Evolutionary conservation across 2,888 invertebrate species (phyloP).

Genomic region (Orthonychiurus folsomi): DNA sequence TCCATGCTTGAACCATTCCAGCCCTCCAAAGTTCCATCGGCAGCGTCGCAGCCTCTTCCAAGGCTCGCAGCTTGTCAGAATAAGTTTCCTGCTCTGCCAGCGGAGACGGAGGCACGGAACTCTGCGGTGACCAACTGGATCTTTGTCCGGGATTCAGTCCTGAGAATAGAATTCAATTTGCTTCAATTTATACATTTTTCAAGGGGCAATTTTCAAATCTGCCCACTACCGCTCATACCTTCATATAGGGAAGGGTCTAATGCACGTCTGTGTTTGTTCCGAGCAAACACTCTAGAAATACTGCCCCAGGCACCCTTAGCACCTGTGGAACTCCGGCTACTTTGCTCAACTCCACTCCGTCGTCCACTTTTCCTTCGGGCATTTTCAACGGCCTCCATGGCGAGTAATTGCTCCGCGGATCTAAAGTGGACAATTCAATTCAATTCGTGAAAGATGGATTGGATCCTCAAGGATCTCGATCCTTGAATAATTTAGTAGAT

Average conservation of each 20-base stretch:
- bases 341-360: slow-evolving; percentile 14
- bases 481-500: neutral
- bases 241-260: slow-evolving; percentile 57
- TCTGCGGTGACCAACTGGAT: slow-evolving; percentile 40
- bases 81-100: slow-evolving; percentile 59
- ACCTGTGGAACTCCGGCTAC: slow-evolving; percentile 23
- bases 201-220: neutral
- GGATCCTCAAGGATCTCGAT: neutral
- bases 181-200: neutral
- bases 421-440: too few species aligned
- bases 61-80: slow-evolving; percentile 63
- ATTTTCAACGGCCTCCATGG: slow-evolving; percentile 50
- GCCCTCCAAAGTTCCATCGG: slow-evolving; percentile 88
- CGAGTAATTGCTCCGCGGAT: slow-evolving; percentile 66
- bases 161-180: slow-evolving; percentile 10
- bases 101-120: slow-evolving; percentile 47
- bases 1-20: slow-evolving; percentile 85
- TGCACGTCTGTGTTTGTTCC: slow-evolving; percentile 73
- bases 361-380: slow-evolving; percentile 40
- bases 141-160: slow-evolving; percentile 30
- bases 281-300: slow-evolving; percentile 77
- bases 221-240: slow-evolving; percentile 45
- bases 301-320: slow-evolving; percentile 71
- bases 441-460: too few species aligned
- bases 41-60: slow-evolving; percentile 65